Evolutionary conservation across 2,797 vertebrate species (phyloP), one percentile per base, ranked within the genome.

Genomic region (Sebastes reedi): DNA sequence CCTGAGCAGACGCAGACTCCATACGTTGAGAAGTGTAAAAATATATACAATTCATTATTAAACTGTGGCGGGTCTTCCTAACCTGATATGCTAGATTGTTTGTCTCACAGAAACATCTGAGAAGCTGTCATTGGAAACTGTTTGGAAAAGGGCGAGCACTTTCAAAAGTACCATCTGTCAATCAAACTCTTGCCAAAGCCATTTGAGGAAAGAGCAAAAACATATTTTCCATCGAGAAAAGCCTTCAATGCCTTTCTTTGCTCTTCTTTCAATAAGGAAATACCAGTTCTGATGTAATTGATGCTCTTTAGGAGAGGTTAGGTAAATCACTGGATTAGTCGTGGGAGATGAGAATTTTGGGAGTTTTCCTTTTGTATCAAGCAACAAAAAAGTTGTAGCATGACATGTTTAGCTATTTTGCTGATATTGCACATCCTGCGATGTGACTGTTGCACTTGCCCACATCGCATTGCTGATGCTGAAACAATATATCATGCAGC

Each of bases 361-460:
- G 50, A 54, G 50, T 54, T 54, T 54, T 54, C 4, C 50, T 52
- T 52, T 52, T 52, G 20, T 52, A n/a, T 52, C 20, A 1, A 54
- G 50, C 50, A 22, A 54, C 50, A 54, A 54, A 54, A 54, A 54
- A 54, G 50, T n/a, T 54, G 50, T n/a, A 54, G 50, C 50, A 10
- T n/a, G 42, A 46, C 7, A 18, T 46, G 16, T 46, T 46, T 46
- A 46, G 42, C 50, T 32, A 10, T 6, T 32, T 32, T 32, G 29
- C 39, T 2, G 13, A 42, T 0, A 42, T 42, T 16, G 39, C 39
- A 42, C 13, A 0, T 5, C 39, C 39, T 42, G 13, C 13, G 39
- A 42, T 42, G 39, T 42, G 13, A 42, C 39, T 42, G 2, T 42
- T 42, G 39, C 39, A 42, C 13, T 14, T 42, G 39, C 13, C 4